Conservation (phyloP, 2,797 vertebrate species). For the Hippopotamyrus pictus region DNA sequence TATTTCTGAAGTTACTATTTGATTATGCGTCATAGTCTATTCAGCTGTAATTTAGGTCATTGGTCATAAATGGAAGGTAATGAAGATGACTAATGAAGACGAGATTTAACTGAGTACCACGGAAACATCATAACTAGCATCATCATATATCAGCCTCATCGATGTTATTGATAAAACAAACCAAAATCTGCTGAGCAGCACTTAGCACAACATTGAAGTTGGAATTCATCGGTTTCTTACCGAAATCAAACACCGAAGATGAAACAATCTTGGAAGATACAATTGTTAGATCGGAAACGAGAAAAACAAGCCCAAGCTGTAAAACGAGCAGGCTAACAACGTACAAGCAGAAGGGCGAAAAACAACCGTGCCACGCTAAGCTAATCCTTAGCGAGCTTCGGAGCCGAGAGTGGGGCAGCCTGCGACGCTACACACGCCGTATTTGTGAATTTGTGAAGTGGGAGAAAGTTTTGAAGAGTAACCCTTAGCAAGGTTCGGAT, state of each 20-base stretch:
- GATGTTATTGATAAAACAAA: not conserved
- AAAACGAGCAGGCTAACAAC: too few relatives aligned
- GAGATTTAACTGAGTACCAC: not conserved
- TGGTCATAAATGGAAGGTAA: not conserved
- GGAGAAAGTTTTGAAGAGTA: conserved; percentile 18
- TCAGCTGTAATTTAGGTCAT: not conserved
- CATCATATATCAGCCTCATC: not conserved
- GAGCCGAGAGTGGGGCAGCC: not conserved
- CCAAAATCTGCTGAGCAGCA: not conserved
- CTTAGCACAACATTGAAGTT: not conserved
- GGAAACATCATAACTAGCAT: not conserved
- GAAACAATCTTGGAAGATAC: not conserved
- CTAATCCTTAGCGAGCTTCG: not conserved
- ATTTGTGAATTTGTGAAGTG: conserved; percentile 34
- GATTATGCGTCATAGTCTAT: not conserved
- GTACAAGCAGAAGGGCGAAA: not conserved
- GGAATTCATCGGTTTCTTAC: not conserved
- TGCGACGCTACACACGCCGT: not conserved
- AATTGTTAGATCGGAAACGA: not conserved
- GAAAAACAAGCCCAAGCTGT: not conserved
- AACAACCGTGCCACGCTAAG: not conserved
- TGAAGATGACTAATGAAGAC: not conserved
- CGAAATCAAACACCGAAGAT: not conserved
- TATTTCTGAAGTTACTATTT: not conserved
- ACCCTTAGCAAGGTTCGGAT: not conserved